Evolutionary conservation across 2,797 vertebrate species (phyloP), one percentile per base, ranked within the genome.

Genomic region (Hyperoplus immaculatus): DNA sequence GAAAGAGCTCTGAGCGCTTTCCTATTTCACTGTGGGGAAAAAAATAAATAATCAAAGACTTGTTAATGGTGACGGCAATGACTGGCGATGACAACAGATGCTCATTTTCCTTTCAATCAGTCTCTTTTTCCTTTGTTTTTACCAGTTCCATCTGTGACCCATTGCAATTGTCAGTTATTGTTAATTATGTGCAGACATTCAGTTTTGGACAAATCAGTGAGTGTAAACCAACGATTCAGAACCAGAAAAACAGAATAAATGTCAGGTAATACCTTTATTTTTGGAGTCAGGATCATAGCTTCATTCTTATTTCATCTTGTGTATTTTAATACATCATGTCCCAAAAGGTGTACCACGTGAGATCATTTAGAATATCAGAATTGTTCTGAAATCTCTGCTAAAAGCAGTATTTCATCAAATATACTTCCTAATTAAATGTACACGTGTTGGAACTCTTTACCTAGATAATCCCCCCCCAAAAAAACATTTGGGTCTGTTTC

Each of bases 71-170:
- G 83, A 88, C 77, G 45, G 50, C 55, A 60, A 18, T 78, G 74
- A 83, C 69, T 78, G 71, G 81, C 68, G 69, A 81, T 70, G 59
- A 84, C 81, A 82, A 53, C 84, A 90, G 83, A 89, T 91, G 86
- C 66, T 87, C 56, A 21, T 82, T 86, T 84, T 64, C 50, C 53
- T 67, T 43, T 73, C 81, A 86, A 68, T 84, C 72, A 59, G 65
- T 72, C 54, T 65, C 39, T 75, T 78, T 77, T 43, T 45, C 59
- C 29, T 29, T 57, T 46, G 15, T 38, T 75, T 74, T 76, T 59
- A 80, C 43, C 53, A 50, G 51, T 64, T 60, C 87, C 86, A 88
- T 89, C 83, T 89, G 84, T 45, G 77, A 84, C 62, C 81, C 54
- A 39, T 53, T 18, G 47, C 67, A 51, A 49, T 45, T 46, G 61